phyloP scores from a whole-genome alignment of 2,797 vertebrate species.

The Gallinago solitaria region DNA sequence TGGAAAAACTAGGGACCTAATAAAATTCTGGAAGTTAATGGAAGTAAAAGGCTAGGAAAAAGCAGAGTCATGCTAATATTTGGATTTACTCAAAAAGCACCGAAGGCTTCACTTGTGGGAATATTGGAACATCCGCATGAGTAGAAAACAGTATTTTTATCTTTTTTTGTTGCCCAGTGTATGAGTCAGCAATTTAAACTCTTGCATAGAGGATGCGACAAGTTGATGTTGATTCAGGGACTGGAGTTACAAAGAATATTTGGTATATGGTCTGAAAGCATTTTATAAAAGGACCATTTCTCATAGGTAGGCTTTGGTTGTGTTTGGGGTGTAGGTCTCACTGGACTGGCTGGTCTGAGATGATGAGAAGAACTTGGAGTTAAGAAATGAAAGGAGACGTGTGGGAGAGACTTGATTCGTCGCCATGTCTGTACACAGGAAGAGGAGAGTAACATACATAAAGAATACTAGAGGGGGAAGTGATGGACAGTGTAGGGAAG shows the following conservation, averaged over 20 bases:
- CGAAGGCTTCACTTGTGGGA: background rate
- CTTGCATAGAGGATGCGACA: background rate
- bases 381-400: background rate
- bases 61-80: background rate
- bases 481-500: background rate
- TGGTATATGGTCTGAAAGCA: background rate
- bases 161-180: background rate
- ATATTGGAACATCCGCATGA: background rate
- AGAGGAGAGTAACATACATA: background rate
- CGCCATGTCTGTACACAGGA: background rate
- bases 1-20: background rate
- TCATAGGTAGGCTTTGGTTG: background rate
- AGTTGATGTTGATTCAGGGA: background rate
- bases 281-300: background rate
- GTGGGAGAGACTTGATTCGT: background rate
- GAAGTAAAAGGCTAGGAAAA: background rate
- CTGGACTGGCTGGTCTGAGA: background rate
- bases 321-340: background rate
- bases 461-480: background rate
- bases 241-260: background rate
- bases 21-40: background rate
- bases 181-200: background rate
- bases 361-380: background rate
- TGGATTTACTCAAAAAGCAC: background rate
- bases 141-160: background rate